These are phyloP conservation scores for Nemotelus pantherinus DNA, from an alignment of 2,888 invertebrate genomes.

Conservation along the genomic window DNA sequence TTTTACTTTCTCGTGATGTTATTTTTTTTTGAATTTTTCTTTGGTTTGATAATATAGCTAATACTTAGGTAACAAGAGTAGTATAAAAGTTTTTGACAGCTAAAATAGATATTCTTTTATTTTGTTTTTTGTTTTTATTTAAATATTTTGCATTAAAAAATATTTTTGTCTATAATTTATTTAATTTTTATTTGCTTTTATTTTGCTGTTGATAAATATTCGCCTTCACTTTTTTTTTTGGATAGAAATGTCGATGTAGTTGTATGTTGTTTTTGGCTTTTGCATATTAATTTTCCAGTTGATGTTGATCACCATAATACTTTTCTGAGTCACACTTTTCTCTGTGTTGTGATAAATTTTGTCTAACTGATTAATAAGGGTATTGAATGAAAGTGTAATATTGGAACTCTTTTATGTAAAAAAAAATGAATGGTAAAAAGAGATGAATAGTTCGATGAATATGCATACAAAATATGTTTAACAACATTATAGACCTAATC, in stretches of 20 bases:
- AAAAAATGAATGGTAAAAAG: no score
- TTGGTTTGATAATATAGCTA: slow-evolving; percentile 49
- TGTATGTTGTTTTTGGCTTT: slow-evolving; percentile 38
- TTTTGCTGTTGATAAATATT: slow-evolving; percentile 36
- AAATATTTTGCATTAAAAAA: slow-evolving; percentile 48
- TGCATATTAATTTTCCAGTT: slow-evolving; percentile 18
- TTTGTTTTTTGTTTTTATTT: slow-evolving; percentile 36
- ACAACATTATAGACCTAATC: no score
- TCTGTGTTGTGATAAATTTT: background rate
- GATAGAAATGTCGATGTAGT: slow-evolving; percentile 49
- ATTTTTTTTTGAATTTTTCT: slow-evolving; percentile 39
- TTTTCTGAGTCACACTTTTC: no score
- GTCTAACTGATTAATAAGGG: background rate
- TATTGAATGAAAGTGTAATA: background rate
- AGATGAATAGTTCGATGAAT: no score
- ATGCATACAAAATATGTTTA: no score
- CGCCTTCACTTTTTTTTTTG: slow-evolving; percentile 21
- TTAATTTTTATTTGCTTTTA: slow-evolving; percentile 18
- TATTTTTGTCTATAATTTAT: slow-evolving; percentile 45
- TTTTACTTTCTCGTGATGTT: background rate
- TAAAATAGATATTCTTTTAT: slow-evolving; percentile 49
- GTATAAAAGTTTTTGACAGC: slow-evolving; percentile 51
- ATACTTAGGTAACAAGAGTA: slow-evolving; percentile 51
- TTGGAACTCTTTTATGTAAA: background rate
- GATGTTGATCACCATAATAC: background rate